phyloP scores from a whole-genome alignment of 2,888 invertebrate genomes.

The Drymonia ruficornis region DNA sequence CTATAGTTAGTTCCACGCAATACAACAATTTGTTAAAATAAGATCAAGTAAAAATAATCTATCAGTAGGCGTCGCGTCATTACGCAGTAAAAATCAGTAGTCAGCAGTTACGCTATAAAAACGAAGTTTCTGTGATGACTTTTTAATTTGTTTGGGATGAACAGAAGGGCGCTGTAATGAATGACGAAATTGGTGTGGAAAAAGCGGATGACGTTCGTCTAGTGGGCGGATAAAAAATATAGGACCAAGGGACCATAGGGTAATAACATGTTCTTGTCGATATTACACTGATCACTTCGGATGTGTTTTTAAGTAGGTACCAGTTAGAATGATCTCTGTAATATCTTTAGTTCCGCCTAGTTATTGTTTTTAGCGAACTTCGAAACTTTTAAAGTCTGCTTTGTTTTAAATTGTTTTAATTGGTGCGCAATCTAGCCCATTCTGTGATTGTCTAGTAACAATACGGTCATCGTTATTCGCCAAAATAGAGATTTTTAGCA shows the following conservation, averaged over 20 bases:
- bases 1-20: constrained; percentile 34
- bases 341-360: too few species aligned
- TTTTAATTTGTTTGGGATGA: constrained; percentile 74
- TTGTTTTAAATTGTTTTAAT: too few species aligned
- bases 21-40: constrained; percentile 24
- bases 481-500: too few species aligned
- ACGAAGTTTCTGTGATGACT: constrained; percentile 56
- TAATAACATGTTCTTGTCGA: constrained; percentile 17
- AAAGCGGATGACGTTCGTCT: constrained; percentile 50
- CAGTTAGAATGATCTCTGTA: neutral
- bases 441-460: too few species aligned
- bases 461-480: too few species aligned
- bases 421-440: too few species aligned
- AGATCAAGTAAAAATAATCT: constrained; percentile 26
- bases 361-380: too few species aligned
- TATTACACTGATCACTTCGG: constrained; percentile 1
- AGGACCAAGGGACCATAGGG: constrained; percentile 8
- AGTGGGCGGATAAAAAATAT: constrained; percentile 23
- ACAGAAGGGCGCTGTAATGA: constrained; percentile 52
- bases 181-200: constrained; percentile 52
- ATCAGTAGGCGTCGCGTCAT: constrained; percentile 44
- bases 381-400: too few species aligned
- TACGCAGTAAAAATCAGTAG: constrained; percentile 35
- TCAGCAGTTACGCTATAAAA: constrained; percentile 38
- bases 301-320: too few species aligned